Conservation (phyloP, 2,888 invertebrate species). For the Philonicus albiceps region DNA sequence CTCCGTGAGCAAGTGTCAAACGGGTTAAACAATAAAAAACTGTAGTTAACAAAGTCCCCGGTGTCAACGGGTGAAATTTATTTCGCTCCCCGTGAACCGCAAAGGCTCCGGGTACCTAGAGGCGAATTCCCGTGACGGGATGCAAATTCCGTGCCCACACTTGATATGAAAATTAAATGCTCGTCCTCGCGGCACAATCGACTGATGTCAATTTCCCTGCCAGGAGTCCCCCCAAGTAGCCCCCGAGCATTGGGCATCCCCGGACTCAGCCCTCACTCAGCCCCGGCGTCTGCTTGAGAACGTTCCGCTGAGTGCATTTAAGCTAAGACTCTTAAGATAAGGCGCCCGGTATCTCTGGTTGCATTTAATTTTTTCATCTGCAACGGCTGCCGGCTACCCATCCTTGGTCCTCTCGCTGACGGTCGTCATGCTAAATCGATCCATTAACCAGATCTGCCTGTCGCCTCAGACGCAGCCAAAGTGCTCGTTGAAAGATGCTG, state of each 20-base stretch:
- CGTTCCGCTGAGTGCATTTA: constrained; percentile 24
- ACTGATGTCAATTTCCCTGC: constrained; percentile 5
- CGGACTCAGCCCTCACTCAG: background rate
- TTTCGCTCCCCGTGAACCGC: background rate
- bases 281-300: background rate
- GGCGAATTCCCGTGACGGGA: background rate
- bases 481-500: background rate
- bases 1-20: constrained; percentile 28
- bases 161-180: constrained; percentile 39
- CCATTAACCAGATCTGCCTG: background rate
- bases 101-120: background rate
- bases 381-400: background rate
- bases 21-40: constrained; percentile 39
- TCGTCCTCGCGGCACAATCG: constrained; percentile 7
- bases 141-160: constrained; percentile 18
- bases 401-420: background rate
- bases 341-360: background rate
- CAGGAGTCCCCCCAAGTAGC: background rate
- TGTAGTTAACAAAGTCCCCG: background rate
- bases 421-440: background rate
- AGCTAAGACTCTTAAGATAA: constrained; percentile 26
- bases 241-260: background rate
- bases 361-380: constrained; percentile 29
- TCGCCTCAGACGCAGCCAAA: background rate
- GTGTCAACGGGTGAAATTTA: constrained; percentile 19